Percentiles rank a stretch among this genome's conserved stretches.
phyloP scores from a whole-genome alignment of 2,888 invertebrate genomes.

The Lycophotia porphyrea region DNA sequence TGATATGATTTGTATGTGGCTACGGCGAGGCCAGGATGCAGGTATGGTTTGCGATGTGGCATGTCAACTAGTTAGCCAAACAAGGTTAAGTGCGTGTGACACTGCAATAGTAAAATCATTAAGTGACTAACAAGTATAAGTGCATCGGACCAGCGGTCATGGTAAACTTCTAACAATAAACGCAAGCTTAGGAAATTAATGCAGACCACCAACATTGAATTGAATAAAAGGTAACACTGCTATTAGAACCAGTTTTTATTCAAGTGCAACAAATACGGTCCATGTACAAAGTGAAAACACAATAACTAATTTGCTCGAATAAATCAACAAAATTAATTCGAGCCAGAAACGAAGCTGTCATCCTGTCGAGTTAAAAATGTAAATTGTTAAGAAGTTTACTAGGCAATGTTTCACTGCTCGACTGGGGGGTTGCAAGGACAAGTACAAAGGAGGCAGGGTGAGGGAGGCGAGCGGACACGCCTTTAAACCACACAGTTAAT shows the following conservation, averaged over 20 bases:
- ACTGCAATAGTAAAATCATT: slow-evolving; percentile 79
- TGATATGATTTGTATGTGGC: slow-evolving; percentile 66
- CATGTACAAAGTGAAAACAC: slow-evolving; percentile 40
- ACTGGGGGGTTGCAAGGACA: slow-evolving; percentile 59
- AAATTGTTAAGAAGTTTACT: slow-evolving; percentile 47
- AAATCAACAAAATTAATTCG: slow-evolving; percentile 11
- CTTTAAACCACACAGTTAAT: slow-evolving; percentile 49
- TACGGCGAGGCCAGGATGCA: slow-evolving; percentile 76
- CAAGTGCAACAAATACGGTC: slow-evolving; percentile 49
- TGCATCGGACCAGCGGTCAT: slow-evolving; percentile 80
- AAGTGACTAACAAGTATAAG: slow-evolving; percentile 79
- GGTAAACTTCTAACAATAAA: slow-evolving; percentile 84
- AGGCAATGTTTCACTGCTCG: slow-evolving; percentile 49
- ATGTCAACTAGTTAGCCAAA: slow-evolving; percentile 80
- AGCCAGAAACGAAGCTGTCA: slow-evolving; percentile 9
- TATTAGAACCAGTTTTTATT: slow-evolving; percentile 63
- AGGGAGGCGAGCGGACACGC: slow-evolving; percentile 62
- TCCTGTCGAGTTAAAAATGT: slow-evolving; percentile 26
- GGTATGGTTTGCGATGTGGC: slow-evolving; percentile 78
- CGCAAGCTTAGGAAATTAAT: slow-evolving; percentile 77
- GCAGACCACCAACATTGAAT: slow-evolving; percentile 75
- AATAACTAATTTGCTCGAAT: slow-evolving; percentile 31
- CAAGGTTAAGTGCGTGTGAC: slow-evolving; percentile 83
- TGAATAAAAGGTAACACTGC: slow-evolving; percentile 61
- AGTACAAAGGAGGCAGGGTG: slow-evolving; percentile 56